Evolutionary conservation across 2,797 vertebrate species (phyloP).

Genomic region (Melanotaenia parkinsoni): DNA sequence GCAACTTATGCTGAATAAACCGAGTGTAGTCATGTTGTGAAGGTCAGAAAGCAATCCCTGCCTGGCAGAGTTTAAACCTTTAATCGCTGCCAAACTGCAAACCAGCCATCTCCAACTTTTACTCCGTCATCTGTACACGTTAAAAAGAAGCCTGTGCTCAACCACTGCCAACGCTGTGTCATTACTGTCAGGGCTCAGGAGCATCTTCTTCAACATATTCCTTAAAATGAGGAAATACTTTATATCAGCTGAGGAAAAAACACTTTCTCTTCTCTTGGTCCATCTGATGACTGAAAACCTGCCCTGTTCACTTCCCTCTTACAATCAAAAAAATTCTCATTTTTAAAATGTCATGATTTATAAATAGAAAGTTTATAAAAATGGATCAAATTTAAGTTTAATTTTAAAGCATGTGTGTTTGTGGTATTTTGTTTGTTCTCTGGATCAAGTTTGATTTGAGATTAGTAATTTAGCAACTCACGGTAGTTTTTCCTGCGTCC

Average conservation of each 20-base stretch:
- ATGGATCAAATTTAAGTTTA: no score
- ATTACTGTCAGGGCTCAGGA: background rate
- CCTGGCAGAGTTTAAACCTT: conserved; percentile 9
- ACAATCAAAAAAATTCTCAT: no score
- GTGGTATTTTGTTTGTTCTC: background rate
- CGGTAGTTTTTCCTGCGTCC: background rate
- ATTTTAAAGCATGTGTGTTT: no score
- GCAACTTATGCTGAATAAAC: background rate
- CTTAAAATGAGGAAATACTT: background rate
- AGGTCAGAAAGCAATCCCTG: conserved; percentile 28
- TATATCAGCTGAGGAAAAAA: background rate
- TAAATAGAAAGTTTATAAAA: no score
- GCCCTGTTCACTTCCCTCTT: background rate
- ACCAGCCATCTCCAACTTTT: background rate
- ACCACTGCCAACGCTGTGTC: background rate
- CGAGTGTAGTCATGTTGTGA: conserved; percentile 1
- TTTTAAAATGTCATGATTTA: no score
- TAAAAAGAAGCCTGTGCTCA: conserved; percentile 8
- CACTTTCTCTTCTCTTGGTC: background rate
- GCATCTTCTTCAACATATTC: background rate
- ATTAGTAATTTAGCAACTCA: background rate
- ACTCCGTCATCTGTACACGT: conserved; percentile 3
- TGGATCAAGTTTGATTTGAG: background rate
- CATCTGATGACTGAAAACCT: background rate
- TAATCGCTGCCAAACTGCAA: conserved; percentile 24